Base-by-base conservation (phyloP, 2,113 vertebrate genomes). In the Onychostoma macrolepis region DNA sequence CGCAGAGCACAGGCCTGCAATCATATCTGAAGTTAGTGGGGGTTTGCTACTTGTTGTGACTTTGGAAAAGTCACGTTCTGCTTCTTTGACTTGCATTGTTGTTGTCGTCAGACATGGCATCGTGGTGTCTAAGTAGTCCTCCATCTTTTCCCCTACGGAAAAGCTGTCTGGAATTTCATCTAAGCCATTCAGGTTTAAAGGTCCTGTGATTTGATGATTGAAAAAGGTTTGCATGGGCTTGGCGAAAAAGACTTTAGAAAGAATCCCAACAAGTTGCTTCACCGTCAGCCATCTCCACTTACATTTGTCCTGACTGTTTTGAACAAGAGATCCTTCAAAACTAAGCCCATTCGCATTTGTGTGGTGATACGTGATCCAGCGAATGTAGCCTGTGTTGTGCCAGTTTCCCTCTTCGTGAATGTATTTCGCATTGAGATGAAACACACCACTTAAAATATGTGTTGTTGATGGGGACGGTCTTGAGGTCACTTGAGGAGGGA, bases 391-490 rank as follows among this genome's bases (percentile, higher is more conserved):
- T 79, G 5, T 50, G 30, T 67, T 38, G 1, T 19, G 84, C 41
- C 28, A n/a, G 13, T 56, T 48, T 12, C 58, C 41, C 21, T 48
- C 11, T 71, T 80, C 7, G 9, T 56, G 45, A 4, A 71, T 21
- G 15, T 86, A 21, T 80, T 86, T 71, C 4, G 10, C 43, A 45
- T 13, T 56, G 43, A 53, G 24, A 38, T 50, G 1, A 53, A 80
- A 67, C 77, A 56, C 45, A 13, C 85, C 85, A 30, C 63, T 72
- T 38, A 86, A 67, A 56, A 80, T 67, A 67, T 56, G 2, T 28
- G 77, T 86, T 36, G 67, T 41, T 50, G 77, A 43, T 71, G 30
- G 24, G 24, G 77, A 56, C 0, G 77, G 19, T 36, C 30, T 80
- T 53, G 63, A 71, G n/a, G 30, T 41, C 21, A 80, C 13, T 38